phyloP scores from a whole-genome alignment of 2,113 vertebrate genomes.

The Bostrychus sinensis region DNA sequence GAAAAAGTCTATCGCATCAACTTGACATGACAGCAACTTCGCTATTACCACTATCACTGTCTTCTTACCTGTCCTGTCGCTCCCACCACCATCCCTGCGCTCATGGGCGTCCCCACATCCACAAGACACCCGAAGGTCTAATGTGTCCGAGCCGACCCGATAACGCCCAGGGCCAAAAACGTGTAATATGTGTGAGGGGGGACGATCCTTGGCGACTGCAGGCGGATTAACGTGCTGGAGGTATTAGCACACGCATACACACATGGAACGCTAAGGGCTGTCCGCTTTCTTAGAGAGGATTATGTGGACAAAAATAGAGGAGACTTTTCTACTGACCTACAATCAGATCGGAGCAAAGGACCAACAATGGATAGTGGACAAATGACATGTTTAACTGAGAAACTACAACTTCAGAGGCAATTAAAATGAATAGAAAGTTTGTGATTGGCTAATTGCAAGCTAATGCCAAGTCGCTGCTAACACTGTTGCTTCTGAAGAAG shows the following conservation, averaged over 20 bases:
- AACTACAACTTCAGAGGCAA: constrained; percentile 12
- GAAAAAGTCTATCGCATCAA: background rate
- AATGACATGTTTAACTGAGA: background rate
- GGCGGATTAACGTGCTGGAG: constrained; percentile 74
- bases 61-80: constrained; percentile 73
- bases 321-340: constrained; percentile 75
- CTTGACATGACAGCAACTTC: background rate
- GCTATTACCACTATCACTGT: background rate
- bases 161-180: constrained; percentile 1
- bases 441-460: background rate
- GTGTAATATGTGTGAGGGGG: constrained; percentile 22
- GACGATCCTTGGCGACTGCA: constrained; percentile 43
- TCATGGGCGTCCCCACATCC: constrained; percentile 59
- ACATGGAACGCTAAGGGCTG: constrained; percentile 31
- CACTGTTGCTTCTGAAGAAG: background rate
- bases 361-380: constrained; percentile 33
- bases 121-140: constrained; percentile 13
- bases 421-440: constrained; percentile 12
- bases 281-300: constrained; percentile 72
- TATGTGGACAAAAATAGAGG: constrained; percentile 75
- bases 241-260: constrained; percentile 73
- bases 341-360: constrained; percentile 59
- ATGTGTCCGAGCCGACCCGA: constrained; percentile 45
- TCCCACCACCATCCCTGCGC: constrained; percentile 65
- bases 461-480: background rate